Base-by-base conservation (phyloP, 2,113 vertebrate species). In the Cebus imitator region DNA sequence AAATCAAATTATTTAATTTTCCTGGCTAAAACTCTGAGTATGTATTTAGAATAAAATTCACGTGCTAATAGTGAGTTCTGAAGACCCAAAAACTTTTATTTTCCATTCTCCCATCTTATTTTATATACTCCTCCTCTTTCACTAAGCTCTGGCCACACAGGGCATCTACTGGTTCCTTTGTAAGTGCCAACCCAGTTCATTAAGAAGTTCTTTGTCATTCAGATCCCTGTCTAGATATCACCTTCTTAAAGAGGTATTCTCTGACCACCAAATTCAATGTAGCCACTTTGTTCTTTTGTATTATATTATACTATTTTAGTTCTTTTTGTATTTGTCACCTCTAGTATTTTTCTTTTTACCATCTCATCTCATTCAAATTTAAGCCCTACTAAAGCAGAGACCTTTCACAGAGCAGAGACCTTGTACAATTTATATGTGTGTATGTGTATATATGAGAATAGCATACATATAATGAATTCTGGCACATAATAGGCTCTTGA, bases 11-110 rank as follows among this genome's bases (percentile, higher is more conserved):
- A 91, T 78, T 35, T 58, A 45, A 17, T 12, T 88, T 86, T 84
- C n/a, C 61, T 78, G 55, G 27, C n/a, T 57, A 61, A 90, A 96
- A 68, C 7, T 8, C 66, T 52, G n/a, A 76, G 5, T 23, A 84
- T 88, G 7, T 23, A 84, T 91, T 94, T 94, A 78, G 25, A 73
- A 79, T 87, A 66, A 97, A 96, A 87, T 58, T 25, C 9, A 72
- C 17, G 10, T 12, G 12, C 25, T 82, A 87, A 48, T 0, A 11
- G 9, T 90, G 30, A n/a, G 13, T n/a, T 93, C 32, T 70, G 18
- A 35, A 70, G 93, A 45, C 10, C 66, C 5, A 14, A 86, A 20
- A 64, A 40, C 14, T 25, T 30, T 92, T 85, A 18, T 5, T 20
- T 86, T 45, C 14, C 78, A 1, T 86, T 84, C 35, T 61, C 52